These are phyloP conservation scores for Germaria angustata DNA, from an alignment of 2,888 invertebrate genomes.

Conservation along the genomic window DNA sequence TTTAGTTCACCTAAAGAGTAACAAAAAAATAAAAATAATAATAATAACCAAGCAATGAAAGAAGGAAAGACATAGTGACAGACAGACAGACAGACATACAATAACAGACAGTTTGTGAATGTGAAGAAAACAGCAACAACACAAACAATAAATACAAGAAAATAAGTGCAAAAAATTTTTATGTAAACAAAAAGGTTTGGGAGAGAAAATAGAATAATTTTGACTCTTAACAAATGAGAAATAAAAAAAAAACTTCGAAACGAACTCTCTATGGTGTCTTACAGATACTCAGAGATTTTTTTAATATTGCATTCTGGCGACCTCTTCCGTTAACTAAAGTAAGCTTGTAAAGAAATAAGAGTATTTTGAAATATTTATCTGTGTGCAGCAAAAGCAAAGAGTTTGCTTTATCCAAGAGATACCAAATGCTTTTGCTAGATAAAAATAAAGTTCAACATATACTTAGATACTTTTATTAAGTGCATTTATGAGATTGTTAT, in stretches of 20 bases:
- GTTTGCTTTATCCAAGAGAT: background rate
- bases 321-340: background rate
- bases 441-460: no score
- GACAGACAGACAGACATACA: background rate
- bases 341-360: conserved; percentile 17
- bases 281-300: conserved; percentile 8
- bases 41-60: background rate
- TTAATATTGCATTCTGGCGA: background rate
- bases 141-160: background rate
- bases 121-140: background rate
- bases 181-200: conserved; percentile 49
- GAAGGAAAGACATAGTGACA: background rate
- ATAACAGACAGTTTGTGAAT: conserved; percentile 24
- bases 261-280: background rate
- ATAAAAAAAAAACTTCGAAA: no score
- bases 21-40: background rate
- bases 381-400: conserved; percentile 11
- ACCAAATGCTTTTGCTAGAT: no score
- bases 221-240: conserved; percentile 5
- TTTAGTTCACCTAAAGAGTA: conserved; percentile 22
- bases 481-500: no score
- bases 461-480: no score
- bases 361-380: conserved; percentile 5
- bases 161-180: conserved; percentile 27
- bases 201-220: background rate